These are phyloP conservation scores for Penelope pileata DNA, from an alignment of 2,113 vertebrate genomes.

Conservation along the genomic window DNA sequence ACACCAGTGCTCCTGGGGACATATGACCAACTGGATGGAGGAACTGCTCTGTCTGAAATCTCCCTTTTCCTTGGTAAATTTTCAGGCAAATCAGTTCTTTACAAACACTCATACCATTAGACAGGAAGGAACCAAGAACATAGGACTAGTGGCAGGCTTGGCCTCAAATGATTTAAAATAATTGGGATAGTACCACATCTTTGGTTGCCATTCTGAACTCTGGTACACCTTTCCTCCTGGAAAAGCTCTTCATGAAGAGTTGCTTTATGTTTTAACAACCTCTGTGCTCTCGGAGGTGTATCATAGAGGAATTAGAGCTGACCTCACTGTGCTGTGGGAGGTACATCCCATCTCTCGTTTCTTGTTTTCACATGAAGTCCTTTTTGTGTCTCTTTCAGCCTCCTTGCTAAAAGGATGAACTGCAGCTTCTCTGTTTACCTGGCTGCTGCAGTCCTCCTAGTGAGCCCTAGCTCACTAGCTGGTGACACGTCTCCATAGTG, in stretches of 20 bases:
- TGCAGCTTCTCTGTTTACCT: background rate
- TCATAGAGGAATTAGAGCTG: background rate
- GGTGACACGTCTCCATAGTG: background rate
- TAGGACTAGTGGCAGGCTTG: background rate
- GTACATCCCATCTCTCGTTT: background rate
- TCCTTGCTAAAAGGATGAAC: background rate
- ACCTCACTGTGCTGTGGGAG: background rate
- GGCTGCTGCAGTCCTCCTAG: background rate
- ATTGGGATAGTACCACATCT: background rate
- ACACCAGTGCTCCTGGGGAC: background rate
- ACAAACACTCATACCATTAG: background rate
- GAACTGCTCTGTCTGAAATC: background rate
- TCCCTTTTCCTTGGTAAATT: background rate
- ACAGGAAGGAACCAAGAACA: background rate
- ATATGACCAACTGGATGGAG: background rate
- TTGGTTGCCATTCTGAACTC: background rate
- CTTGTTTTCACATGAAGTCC: background rate
- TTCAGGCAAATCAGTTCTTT: background rate
- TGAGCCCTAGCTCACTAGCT: background rate
- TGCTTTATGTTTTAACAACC: background rate
- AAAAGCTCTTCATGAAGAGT: background rate
- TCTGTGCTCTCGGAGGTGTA: background rate
- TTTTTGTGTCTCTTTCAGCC: background rate
- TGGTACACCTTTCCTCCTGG: background rate
- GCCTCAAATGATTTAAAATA: background rate